These are phyloP conservation scores for Himalopsyche anomala DNA, from an alignment of 2,888 invertebrate genomes.

Conservation along the genomic window DNA sequence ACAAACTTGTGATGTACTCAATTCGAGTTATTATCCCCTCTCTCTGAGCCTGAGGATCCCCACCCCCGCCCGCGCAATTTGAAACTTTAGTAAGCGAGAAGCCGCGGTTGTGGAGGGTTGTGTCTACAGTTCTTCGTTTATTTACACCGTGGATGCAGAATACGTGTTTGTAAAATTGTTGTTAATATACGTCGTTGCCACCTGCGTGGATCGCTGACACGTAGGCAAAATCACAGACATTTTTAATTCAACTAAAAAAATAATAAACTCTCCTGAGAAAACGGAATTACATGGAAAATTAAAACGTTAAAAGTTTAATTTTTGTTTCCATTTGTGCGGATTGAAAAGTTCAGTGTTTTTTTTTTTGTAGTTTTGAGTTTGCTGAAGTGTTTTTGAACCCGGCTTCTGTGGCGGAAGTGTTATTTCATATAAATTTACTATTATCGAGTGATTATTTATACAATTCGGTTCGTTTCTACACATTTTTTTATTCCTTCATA, in stretches of 20 bases:
- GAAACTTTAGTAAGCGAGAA: constrained; percentile 53
- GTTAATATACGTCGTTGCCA: constrained; percentile 35
- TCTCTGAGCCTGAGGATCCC: constrained; percentile 36
- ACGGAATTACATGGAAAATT: neutral
- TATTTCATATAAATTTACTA: constrained; percentile 43
- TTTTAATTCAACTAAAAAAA: constrained; percentile 5
- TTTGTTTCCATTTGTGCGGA: constrained; percentile 26
- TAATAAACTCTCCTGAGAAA: neutral
- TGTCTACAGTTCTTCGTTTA: constrained; percentile 44
- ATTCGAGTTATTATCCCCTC: constrained; percentile 52
- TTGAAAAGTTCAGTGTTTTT: constrained; percentile 54
- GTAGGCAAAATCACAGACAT: constrained; percentile 51
- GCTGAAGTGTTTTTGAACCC: constrained; percentile 48
- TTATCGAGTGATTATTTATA: constrained; percentile 9
- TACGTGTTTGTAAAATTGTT: constrained; percentile 54
- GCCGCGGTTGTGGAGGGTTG: constrained; percentile 51
- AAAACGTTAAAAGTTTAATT: neutral
- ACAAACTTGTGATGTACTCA: constrained; percentile 37
- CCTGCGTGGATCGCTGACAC: constrained; percentile 53
- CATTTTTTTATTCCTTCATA: no score
- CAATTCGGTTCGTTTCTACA: neutral
- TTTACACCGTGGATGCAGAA: constrained; percentile 41
- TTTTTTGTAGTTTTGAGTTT: constrained; percentile 49
- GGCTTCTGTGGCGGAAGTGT: constrained; percentile 54
- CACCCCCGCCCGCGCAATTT: constrained; percentile 51